phyloP scores from a whole-genome alignment of 1,140 invertebrate genomes.

The Zaprionus davidi region DNA sequence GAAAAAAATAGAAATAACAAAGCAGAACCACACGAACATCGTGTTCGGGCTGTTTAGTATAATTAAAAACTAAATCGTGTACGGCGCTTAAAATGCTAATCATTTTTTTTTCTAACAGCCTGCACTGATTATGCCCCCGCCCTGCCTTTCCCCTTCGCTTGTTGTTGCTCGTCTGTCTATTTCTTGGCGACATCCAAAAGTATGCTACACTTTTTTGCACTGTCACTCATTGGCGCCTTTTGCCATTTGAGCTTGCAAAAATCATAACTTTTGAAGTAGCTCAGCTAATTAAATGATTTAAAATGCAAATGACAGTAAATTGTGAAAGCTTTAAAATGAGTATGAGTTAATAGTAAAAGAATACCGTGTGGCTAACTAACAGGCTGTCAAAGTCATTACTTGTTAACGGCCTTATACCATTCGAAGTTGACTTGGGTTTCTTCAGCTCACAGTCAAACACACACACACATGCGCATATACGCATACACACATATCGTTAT shows the following conservation, averaged over 20 bases:
- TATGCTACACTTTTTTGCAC: conserved; percentile 9
- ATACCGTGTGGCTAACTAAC: too few species aligned
- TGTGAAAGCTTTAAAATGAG: too few species aligned
- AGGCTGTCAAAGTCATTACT: neutral
- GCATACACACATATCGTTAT: neutral
- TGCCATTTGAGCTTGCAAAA: too few species aligned
- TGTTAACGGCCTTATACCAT: neutral
- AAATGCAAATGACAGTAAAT: too few species aligned
- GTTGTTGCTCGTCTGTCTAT: neutral
- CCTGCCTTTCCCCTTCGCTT: neutral
- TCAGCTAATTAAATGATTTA: too few species aligned
- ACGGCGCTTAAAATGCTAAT: conserved; percentile 6
- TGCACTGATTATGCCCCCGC: neutral
- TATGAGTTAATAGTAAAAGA: fast-evolving
- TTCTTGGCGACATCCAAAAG: neutral
- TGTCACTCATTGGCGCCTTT: neutral
- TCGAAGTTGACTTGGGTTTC: neutral
- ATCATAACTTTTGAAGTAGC: too few species aligned
- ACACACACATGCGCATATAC: neutral
- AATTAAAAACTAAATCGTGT: conserved; percentile 29
- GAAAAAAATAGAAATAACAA: conserved; percentile 6
- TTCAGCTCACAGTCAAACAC: neutral
- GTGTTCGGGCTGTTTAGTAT: neutral
- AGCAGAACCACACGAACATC: neutral
- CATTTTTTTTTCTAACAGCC: neutral